Percentiles rank a stretch among this genome's conserved stretches.
Conservation (phyloP, 2,113 vertebrate genomes). For the Eptesicus fuscus region DNA sequence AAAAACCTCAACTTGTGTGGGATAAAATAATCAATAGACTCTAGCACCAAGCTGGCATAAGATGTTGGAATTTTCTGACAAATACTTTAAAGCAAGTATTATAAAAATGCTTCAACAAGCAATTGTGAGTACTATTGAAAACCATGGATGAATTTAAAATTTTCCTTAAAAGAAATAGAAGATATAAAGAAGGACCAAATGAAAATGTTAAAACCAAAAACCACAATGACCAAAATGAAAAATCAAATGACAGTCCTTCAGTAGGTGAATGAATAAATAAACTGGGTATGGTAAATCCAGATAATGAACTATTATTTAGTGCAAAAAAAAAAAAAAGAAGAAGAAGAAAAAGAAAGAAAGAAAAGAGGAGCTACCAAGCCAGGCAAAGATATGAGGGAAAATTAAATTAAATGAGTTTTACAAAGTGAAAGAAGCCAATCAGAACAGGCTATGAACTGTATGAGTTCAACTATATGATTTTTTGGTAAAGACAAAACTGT, state of each 20-base stretch:
- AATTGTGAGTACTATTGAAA: background rate
- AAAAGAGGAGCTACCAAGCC: background rate
- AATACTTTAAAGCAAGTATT: background rate
- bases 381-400: background rate
- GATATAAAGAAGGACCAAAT: background rate
- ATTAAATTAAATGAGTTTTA: background rate
- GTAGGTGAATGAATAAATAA: background rate
- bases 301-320: background rate
- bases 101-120: background rate
- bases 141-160: background rate
- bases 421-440: background rate
- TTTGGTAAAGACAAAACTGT: background rate
- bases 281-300: background rate
- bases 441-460: background rate
- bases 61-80: background rate
- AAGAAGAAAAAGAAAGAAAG: background rate
- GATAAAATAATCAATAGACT: background rate
- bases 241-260: background rate
- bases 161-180: background rate
- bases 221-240: background rate
- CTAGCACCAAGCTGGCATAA: background rate
- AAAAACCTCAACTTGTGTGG: background rate
- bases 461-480: background rate
- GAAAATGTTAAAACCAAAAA: background rate
- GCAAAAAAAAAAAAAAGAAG: background rate